These are phyloP conservation scores for Carassius carassius DNA, from an alignment of 2,113 vertebrate genomes.

Conservation along the genomic window DNA sequence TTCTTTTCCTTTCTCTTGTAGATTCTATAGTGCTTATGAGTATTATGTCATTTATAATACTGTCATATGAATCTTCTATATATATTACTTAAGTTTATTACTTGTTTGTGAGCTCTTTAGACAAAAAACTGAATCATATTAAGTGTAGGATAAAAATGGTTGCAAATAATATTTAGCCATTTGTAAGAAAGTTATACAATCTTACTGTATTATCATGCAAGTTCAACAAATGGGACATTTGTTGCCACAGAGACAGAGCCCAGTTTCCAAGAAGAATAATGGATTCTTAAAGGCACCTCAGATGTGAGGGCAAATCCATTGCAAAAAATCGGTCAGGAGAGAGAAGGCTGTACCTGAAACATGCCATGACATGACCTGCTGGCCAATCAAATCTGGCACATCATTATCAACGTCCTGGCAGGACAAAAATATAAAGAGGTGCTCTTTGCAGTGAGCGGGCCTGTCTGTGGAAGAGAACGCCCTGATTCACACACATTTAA, in stretches of 20 bases:
- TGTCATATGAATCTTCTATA: not conserved
- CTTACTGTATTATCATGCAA: not conserved
- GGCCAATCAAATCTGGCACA: conserved; percentile 55
- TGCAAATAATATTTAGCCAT: not conserved
- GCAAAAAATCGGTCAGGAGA: conserved; percentile 59
- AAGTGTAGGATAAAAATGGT: not conserved
- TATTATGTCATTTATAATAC: not conserved
- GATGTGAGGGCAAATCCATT: conserved; percentile 60
- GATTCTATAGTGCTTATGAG: not conserved
- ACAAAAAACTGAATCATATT: not conserved
- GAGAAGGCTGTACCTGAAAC: conserved; percentile 71
- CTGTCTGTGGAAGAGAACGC: conserved; percentile 71
- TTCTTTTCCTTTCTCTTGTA: not conserved
- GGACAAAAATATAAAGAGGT: conserved; percentile 74
- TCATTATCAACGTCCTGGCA: conserved; percentile 64
- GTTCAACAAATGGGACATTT: conserved; percentile 67
- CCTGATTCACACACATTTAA: conserved; percentile 14
- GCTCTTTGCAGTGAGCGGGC: conserved; percentile 65
- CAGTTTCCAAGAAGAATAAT: conserved; percentile 49
- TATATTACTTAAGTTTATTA: not conserved
- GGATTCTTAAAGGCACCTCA: conserved; percentile 56
- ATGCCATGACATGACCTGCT: conserved; percentile 59
- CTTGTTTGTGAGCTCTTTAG: not conserved
- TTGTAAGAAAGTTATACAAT: not conserved
- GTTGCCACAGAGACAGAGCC: conserved; percentile 55